A percentile compares a stretch with the other conserved stretches of the same genome.
Conservation (phyloP, 92 coral and sea anemone genomes). For the Pocillopora meandrina region DNA sequence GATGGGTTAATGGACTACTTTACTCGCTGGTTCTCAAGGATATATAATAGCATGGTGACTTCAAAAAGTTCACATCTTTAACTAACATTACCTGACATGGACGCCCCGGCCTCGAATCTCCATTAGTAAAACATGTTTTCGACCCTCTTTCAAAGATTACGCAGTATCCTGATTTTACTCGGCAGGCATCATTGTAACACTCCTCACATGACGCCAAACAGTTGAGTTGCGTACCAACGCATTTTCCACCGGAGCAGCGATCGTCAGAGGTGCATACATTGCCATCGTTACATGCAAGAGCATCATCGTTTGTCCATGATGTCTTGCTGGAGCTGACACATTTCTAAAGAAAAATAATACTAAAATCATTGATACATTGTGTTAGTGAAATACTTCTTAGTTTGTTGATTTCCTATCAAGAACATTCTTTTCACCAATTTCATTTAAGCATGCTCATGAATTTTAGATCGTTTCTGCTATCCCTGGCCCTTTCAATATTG, state of each 20-base stretch:
- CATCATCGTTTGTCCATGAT: constrained; percentile 25
- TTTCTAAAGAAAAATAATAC: background rate
- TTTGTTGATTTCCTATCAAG: no score
- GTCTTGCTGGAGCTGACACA: constrained; percentile 17
- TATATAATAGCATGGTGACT: no score
- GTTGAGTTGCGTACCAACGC: constrained; percentile 73
- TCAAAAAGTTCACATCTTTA: no score
- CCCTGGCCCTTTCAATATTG: no score
- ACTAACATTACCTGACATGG: constrained; percentile 75
- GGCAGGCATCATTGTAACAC: constrained; percentile 63
- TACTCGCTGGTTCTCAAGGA: no score
- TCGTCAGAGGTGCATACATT: constrained; percentile 69
- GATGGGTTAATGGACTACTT: no score
- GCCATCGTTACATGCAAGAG: constrained; percentile 67
- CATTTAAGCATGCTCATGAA: no score
- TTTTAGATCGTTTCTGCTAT: no score
- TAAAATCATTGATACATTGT: no score
- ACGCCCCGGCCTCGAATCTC: constrained; percentile 54
- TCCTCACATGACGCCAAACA: constrained; percentile 69
- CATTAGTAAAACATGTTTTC: constrained; percentile 54
- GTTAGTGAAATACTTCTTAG: no score
- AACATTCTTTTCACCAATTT: no score
- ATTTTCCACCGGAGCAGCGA: constrained; percentile 62
- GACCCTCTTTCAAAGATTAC: constrained; percentile 34
- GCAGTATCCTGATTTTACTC: constrained; percentile 73